These are phyloP conservation scores for Bergia puertoricense DNA, from an alignment of 92 coral and sea anemone genomes.

Conservation along the genomic window DNA sequence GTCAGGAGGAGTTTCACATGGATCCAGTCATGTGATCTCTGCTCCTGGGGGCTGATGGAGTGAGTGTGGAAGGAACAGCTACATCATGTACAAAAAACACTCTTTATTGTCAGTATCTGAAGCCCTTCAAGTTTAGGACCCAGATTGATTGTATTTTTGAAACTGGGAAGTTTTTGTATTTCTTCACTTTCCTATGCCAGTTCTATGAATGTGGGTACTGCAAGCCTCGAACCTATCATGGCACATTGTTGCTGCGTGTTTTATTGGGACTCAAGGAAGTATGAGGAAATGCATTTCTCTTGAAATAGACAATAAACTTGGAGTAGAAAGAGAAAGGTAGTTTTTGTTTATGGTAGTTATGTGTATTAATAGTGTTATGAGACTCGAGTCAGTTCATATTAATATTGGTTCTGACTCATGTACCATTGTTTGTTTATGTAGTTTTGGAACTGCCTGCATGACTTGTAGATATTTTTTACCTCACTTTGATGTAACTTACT, in stretches of 20 bases:
- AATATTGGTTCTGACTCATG: too few species aligned
- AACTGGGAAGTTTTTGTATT: not conserved
- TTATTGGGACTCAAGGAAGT: not conserved
- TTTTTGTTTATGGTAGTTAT: too few species aligned
- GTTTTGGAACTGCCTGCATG: too few species aligned
- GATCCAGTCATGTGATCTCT: constrained; percentile 6
- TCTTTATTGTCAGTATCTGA: constrained; percentile 10
- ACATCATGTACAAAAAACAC: not conserved
- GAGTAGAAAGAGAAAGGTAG: too few species aligned
- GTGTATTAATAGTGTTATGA: too few species aligned
- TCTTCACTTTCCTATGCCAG: not conserved
- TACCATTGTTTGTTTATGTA: too few species aligned
- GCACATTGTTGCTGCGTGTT: not conserved
- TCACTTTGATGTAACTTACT: too few species aligned
- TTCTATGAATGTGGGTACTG: not conserved
- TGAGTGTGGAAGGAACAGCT: not conserved
- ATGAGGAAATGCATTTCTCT: not conserved
- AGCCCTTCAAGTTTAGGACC: not conserved
- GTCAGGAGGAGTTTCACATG: constrained; percentile 18
- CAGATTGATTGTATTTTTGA: not conserved
- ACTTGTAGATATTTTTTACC: too few species aligned
- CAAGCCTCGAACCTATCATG: not conserved
- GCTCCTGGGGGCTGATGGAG: constrained; percentile 36
- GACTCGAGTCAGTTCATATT: too few species aligned
- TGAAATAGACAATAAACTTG: too few species aligned